Conservation (phyloP, 2,113 vertebrate genomes). For the Macaca mulatta region DNA sequence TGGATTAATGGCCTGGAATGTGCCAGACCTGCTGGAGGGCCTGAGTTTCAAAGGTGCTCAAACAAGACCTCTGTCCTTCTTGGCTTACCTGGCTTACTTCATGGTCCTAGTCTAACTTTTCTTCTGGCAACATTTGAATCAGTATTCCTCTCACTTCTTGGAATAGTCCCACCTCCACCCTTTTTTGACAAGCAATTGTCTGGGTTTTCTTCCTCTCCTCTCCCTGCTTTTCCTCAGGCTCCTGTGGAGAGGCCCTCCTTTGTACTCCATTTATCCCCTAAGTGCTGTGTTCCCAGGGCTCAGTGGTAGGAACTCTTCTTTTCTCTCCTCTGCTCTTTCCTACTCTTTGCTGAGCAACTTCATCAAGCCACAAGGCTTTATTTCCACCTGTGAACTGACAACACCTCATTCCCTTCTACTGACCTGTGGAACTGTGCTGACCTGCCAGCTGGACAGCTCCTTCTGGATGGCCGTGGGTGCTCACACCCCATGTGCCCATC, state of each 20-base stretch:
- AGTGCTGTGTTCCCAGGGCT: too few relatives aligned
- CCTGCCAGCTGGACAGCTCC: too few relatives aligned
- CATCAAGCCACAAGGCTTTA: too few relatives aligned
- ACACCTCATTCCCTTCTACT: too few relatives aligned
- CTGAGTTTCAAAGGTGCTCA: neutral
- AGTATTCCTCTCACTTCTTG: neutral
- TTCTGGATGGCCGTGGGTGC: too few relatives aligned
- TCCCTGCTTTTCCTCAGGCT: neutral
- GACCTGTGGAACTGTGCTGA: too few relatives aligned
- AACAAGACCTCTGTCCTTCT: neutral
- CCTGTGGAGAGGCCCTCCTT: too few relatives aligned
- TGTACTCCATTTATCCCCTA: too few relatives aligned
- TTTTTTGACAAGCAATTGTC: neutral
- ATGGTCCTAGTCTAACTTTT: too few relatives aligned
- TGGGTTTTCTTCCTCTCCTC: neutral
- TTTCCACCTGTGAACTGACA: too few relatives aligned
- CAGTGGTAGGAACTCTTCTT: neutral
- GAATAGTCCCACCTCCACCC: neutral
- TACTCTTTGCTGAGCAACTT: too few relatives aligned
- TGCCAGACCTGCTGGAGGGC: neutral
- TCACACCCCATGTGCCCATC: too few relatives aligned
- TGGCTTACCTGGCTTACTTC: neutral
- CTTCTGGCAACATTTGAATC: neutral
- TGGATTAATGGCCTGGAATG: neutral
- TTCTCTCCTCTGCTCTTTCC: neutral